Base-by-base conservation (phyloP, 2,797 vertebrate species). In the Gallinago nigripennis region DNA sequence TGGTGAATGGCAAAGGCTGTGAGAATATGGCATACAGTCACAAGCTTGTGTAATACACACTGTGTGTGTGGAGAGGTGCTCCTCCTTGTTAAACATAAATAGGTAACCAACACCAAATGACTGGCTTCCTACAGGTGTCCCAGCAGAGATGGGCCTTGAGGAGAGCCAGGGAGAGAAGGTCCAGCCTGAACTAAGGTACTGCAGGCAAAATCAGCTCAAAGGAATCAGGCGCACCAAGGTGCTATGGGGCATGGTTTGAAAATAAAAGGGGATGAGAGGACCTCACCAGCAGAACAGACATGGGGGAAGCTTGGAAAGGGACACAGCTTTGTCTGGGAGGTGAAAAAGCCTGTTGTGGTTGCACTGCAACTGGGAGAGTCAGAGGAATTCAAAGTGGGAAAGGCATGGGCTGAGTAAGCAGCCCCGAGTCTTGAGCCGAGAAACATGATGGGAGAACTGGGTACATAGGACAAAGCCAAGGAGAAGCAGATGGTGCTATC, bases 401-500 rank as follows among this genome's bases (percentile, higher is more conserved):
- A 68, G 51, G 50, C 72, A 95, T 0, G 0, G 60, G 30, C 50
- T 61, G 41, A 2, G 1, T 54, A 87, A 90, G 61, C 50, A 86
- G 58, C 16, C 72, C 43, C 0, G 0, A 30, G 28, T 75, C 64
- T 50, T 28, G 14, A 79, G 54, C 76, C 45, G 51, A 90, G 76
- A 86, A 77, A 51, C 7, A 6, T 8, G 51, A 69, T 72, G 63
- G 63, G 46, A 86, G 46, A 80, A 87, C 50, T 39, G 84, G 37
- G 57, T 37, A 69, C 50, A 48, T 10, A 16, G 79, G 92, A 85
- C 83, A 88, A 89, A 81, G 87, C 43, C 73, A 94, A 92, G 84
- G 82, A 91, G 82, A 79, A 94, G 56, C 89, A 95, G 91, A 96
- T 84, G 85, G 85, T 91, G 73, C 54, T 70, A 37, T 72, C 69